These are phyloP conservation scores for Rhinogobio ventralis DNA, from an alignment of 2,797 vertebrate species.

Conservation along the genomic window DNA sequence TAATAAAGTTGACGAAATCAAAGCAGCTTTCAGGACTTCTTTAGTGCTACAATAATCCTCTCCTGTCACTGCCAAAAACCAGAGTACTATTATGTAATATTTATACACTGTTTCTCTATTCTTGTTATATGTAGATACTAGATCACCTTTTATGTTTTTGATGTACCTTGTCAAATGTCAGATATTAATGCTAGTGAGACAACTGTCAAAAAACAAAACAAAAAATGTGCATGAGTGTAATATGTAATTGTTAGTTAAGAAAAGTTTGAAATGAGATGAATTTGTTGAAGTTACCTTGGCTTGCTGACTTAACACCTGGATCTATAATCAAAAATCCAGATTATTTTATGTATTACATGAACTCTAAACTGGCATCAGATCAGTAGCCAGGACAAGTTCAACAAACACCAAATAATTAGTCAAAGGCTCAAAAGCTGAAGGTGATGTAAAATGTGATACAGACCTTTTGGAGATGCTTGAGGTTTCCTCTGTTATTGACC, in stretches of 20 bases:
- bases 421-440: not conserved
- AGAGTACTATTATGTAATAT: not conserved
- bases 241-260: slow-evolving; percentile 12
- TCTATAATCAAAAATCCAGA: not conserved
- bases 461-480: slow-evolving; percentile 65
- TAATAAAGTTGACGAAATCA: not conserved
- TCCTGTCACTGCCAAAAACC: not conserved
- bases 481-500: slow-evolving; percentile 65
- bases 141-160: not conserved
- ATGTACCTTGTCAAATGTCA: not conserved
- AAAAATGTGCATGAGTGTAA: not conserved
- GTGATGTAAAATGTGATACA: slow-evolving; percentile 59
- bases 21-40: slow-evolving; percentile 14
- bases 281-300: slow-evolving; percentile 30
- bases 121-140: not conserved
- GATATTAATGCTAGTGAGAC: not conserved
- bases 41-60: slow-evolving; percentile 21
- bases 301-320: not conserved
- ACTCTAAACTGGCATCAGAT: not conserved
- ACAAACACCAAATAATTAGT: slow-evolving; percentile 39
- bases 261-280: slow-evolving; percentile 33
- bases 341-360: not conserved
- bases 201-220: not conserved
- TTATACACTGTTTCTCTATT: not conserved
- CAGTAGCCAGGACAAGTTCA: slow-evolving; percentile 39